A percentile compares a stretch with the other conserved stretches of the same genome.
These are phyloP conservation scores for Sympetrum striolatum DNA, from an alignment of 2,888 invertebrate genomes.

Conservation along the genomic window DNA sequence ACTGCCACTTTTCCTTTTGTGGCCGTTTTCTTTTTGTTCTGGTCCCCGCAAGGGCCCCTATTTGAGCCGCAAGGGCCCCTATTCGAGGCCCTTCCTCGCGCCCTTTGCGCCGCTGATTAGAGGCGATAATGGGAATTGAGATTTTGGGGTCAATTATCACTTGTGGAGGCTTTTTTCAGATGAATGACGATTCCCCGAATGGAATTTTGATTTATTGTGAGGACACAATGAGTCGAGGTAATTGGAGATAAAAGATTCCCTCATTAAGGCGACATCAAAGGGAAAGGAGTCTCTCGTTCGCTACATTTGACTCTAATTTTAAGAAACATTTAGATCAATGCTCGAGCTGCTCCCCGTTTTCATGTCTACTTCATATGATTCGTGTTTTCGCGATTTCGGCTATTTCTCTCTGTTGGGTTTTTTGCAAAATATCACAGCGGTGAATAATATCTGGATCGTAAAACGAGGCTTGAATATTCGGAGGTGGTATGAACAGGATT, in stretches of 20 bases:
- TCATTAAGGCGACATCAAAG: conserved; percentile 20
- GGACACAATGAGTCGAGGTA: conserved; percentile 7
- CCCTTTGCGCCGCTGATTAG: not conserved
- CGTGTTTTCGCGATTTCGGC: too few relatives aligned
- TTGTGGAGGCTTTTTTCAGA: conserved; percentile 5
- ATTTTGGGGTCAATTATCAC: conserved; percentile 5
- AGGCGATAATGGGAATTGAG: not conserved
- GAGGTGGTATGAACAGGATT: too few relatives aligned
- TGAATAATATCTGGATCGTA: too few relatives aligned
- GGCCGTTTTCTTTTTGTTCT: not conserved
- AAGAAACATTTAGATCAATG: too few relatives aligned
- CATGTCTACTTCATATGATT: too few relatives aligned
- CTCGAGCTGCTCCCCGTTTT: too few relatives aligned
- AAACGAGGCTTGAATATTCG: too few relatives aligned
- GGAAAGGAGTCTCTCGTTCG: not conserved
- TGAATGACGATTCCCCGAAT: not conserved
- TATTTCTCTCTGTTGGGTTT: too few relatives aligned
- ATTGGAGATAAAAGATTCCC: conserved; percentile 19
- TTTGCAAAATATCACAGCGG: too few relatives aligned
- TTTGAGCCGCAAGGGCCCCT: not conserved
- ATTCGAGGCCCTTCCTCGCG: not conserved
- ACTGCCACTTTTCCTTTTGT: not conserved
- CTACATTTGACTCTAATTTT: not conserved
- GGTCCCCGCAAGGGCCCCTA: not conserved
- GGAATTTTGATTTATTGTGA: conserved; percentile 31